phyloP scores from a whole-genome alignment of 2,113 vertebrate species.

The Myanophis thanlyinensis region DNA sequence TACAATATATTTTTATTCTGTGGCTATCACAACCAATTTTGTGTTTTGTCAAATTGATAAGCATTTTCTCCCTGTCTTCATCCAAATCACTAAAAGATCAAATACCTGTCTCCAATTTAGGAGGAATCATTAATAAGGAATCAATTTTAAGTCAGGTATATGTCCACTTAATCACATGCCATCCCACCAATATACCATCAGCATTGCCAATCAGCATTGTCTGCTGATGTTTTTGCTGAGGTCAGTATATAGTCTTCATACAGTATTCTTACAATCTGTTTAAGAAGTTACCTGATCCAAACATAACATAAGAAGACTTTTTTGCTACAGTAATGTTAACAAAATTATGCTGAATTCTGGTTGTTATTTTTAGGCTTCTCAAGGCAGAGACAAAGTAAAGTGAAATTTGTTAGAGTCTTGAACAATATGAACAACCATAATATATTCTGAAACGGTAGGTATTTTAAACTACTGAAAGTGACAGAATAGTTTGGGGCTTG shows the following conservation, averaged over 20 bases:
- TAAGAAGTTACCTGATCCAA: neutral
- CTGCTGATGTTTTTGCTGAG: too few species aligned
- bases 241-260: neutral
- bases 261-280: neutral
- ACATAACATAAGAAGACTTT: neutral
- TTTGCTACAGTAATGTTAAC: neutral
- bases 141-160: too few species aligned
- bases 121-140: neutral
- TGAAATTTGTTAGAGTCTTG: too few species aligned
- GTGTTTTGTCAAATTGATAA: neutral
- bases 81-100: neutral
- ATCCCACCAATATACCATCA: too few species aligned
- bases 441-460: too few species aligned
- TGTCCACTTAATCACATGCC: too few species aligned
- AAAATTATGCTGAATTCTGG: neutral
- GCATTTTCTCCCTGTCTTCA: neutral
- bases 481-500: too few species aligned
- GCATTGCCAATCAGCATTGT: too few species aligned
- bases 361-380: too few species aligned
- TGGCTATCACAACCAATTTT: neutral
- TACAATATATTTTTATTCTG: neutral
- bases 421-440: too few species aligned
- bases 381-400: too few species aligned
- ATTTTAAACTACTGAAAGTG: too few species aligned
- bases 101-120: neutral